These are phyloP conservation scores for Aphodius granarius DNA, from an alignment of 2,888 invertebrate genomes.

Conservation along the genomic window DNA sequence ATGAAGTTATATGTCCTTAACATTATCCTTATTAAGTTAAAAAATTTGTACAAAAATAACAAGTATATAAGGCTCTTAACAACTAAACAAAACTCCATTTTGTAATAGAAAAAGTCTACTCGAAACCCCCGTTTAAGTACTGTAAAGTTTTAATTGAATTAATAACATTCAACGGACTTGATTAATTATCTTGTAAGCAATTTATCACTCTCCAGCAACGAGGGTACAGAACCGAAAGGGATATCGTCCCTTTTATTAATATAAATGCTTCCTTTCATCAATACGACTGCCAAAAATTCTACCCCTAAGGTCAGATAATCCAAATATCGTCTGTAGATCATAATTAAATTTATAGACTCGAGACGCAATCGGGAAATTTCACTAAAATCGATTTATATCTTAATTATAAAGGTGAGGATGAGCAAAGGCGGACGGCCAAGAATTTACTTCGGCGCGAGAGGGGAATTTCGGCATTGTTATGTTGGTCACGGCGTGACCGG, in stretches of 20 bases:
- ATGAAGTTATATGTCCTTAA: no score
- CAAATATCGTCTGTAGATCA: background rate
- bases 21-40: no score
- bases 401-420: background rate
- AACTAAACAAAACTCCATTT: background rate
- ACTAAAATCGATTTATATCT: background rate
- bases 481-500: background rate
- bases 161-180: background rate
- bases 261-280: background rate
- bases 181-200: background rate
- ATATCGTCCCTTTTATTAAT: background rate
- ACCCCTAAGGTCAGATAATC: background rate
- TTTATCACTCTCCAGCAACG: background rate
- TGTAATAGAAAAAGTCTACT: background rate
- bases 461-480: background rate
- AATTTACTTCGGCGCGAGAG: background rate
- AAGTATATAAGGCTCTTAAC: no score
- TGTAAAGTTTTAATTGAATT: background rate
- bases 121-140: background rate
- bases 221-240: background rate
- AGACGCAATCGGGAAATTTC: background rate
- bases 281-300: background rate
- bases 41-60: no score
- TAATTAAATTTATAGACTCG: background rate
- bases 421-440: background rate